A percentile compares a stretch with the other conserved stretches of the same genome.
Conservation (phyloP, 2,113 vertebrate species). For the Uria lomvia region DNA sequence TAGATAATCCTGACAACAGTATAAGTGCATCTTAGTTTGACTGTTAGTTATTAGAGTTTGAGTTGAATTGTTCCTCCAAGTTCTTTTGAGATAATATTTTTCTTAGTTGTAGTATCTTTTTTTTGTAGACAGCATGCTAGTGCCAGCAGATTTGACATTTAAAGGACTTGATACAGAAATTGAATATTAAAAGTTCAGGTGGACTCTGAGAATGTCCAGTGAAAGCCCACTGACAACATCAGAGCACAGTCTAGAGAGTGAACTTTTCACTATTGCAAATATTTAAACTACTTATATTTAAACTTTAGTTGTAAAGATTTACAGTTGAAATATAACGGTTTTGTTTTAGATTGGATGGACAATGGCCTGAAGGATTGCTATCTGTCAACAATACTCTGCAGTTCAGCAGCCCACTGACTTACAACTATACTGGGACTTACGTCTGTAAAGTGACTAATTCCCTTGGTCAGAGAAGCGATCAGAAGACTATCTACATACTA, state of each 20-base stretch:
- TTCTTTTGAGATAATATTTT: not conserved
- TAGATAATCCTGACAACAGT: not conserved
- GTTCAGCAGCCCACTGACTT: conserved; percentile 85
- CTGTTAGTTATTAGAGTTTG: not conserved
- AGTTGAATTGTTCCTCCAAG: not conserved
- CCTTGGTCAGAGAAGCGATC: conserved; percentile 83
- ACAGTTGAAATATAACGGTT: not conserved
- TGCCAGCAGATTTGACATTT: not conserved
- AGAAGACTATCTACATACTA: conserved; percentile 86
- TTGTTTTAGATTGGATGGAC: conserved; percentile 81
- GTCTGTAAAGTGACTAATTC: conserved; percentile 89
- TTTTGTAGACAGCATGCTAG: not conserved
- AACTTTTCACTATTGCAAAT: not conserved
- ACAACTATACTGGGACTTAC: conserved; percentile 90
- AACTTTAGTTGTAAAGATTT: not conserved
- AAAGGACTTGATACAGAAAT: not conserved
- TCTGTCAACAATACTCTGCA: conserved; percentile 84
- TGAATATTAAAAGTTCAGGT: not conserved
- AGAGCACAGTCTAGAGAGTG: not conserved
- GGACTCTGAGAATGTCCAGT: not conserved
- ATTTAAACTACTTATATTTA: not conserved
- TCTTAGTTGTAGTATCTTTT: not conserved
- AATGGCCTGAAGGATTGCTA: conserved; percentile 85
- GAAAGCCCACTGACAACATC: not conserved
- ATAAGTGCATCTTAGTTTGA: not conserved